Evolutionary conservation across 2,888 invertebrate genomes (phyloP), one percentile per base, ranked within the genome.

Genomic region (Chesias legatella): DNA sequence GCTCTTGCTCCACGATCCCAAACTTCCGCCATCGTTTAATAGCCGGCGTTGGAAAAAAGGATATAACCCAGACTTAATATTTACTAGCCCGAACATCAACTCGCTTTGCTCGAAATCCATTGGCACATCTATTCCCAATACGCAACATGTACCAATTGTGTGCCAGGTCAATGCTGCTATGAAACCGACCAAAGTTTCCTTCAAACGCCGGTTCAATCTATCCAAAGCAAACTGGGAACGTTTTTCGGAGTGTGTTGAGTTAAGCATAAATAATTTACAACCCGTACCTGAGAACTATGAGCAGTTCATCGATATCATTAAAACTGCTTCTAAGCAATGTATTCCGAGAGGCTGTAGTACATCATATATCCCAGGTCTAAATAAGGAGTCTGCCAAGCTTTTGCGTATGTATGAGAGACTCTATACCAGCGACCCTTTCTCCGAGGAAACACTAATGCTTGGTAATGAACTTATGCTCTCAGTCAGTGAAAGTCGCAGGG

Each of bases 401-500:
- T 13, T 11, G n/a, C n/a, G 13, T 7, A 10, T 11, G 2, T 28
- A 28, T 11, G 28, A 28, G 11, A 10, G 11, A 2, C n/a, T 28
- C 2, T 28, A 28, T 7, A n/a, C 3, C 7, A 6, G 11, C 1
- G 34, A 41, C 9, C 41, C 41, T 1, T 41, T 41, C n/a, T 25
- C 41, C 1, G 30, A 29, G 13, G 30, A 41, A 1, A 34, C 34
- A n/a, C 7, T 21, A 1, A 1, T 6, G n/a, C 7, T 7, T 8
- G 47, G 47, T 0, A 43, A 39, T 8, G 24, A 31, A 10, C 11
- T 43, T 3, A 8, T 38, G 30, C 1, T 7, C 3, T 7, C 11
- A 5, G 22, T 47, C 7, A 10, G 28, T 1, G 11, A 42, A 10
- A 35, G 6, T 8, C 34, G 47, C 7, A 7, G 26, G 6, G 13